Evolutionary conservation across 2,113 vertebrate species (phyloP).

Genomic region (Rallus limicola): DNA sequence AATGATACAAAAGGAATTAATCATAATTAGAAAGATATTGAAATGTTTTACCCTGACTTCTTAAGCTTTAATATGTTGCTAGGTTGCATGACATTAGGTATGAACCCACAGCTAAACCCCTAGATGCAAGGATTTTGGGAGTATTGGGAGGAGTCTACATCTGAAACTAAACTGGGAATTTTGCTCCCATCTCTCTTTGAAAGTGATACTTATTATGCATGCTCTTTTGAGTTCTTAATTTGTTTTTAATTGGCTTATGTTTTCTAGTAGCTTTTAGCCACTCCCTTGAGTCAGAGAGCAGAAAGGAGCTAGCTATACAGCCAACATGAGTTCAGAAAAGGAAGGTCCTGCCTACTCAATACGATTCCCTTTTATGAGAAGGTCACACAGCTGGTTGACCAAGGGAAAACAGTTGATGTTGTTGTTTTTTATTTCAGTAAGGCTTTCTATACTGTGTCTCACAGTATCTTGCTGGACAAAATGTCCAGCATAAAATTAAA

Average conservation of each 20-base stretch:
- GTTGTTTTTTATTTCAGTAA: no score
- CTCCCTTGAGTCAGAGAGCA: not conserved
- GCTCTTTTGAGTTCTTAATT: not conserved
- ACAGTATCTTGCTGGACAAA: no score
- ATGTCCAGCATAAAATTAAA: no score
- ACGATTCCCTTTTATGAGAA: no score
- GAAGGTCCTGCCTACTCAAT: no score
- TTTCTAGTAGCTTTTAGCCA: constrained; percentile 9
- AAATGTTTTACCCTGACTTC: constrained; percentile 28
- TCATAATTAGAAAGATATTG: constrained; percentile 60
- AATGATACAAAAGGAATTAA: constrained; percentile 71
- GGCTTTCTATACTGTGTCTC: no score
- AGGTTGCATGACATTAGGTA: not conserved
- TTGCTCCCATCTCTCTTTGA: not conserved
- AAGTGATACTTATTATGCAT: not conserved
- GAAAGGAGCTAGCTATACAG: not conserved
- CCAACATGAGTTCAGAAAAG: no score
- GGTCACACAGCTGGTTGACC: no score
- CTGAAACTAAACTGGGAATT: constrained; percentile 1
- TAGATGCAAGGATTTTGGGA: not conserved
- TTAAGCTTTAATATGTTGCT: constrained; percentile 18
- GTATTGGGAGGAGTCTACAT: not conserved
- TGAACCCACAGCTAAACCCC: not conserved
- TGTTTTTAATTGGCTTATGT: constrained; percentile 2
- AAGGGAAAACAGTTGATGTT: no score